Evolutionary conservation across 1,140 invertebrate genomes (phyloP).

Genomic region (Liolophura sinensis): DNA sequence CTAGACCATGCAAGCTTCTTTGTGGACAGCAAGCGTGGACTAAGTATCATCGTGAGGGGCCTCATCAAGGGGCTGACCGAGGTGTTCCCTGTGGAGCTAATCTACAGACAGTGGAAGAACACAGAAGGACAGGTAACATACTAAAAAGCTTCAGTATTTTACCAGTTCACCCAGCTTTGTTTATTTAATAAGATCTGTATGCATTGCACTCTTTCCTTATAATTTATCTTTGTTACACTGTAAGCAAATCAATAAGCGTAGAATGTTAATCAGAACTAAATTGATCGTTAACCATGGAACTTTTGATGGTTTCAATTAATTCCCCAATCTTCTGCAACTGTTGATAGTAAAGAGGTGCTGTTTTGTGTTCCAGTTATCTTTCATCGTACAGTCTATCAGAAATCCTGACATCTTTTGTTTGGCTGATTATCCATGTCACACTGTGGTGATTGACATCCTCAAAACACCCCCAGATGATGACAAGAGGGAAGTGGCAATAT

Average conservation of each 20-base stretch:
- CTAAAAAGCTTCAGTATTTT: slow-evolving; percentile 14
- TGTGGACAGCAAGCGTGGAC: slow-evolving; percentile 81
- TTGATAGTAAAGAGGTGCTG: no score
- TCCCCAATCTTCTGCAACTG: not conserved
- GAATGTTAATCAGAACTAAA: no score
- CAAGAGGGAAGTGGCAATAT: slow-evolving; percentile 87
- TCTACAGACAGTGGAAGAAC: slow-evolving; percentile 91
- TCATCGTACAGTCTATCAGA: slow-evolving; percentile 78
- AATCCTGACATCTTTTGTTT: slow-evolving; percentile 94
- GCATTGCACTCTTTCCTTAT: no score
- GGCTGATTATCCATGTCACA: slow-evolving; percentile 84
- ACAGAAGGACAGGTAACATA: slow-evolving; percentile 73
- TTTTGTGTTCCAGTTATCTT: slow-evolving; percentile 71
- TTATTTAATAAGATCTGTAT: no score
- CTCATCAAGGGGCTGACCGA: slow-evolving; percentile 72
- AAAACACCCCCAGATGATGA: slow-evolving; percentile 91
- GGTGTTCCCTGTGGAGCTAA: slow-evolving; percentile 81
- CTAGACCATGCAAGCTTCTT: slow-evolving; percentile 89
- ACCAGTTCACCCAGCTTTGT: no score
- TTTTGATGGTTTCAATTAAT: no score
- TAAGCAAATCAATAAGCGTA: no score
- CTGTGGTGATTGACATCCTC: slow-evolving; percentile 83
- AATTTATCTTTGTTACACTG: no score
- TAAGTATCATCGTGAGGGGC: slow-evolving; percentile 79
- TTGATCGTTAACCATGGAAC: no score